Evolutionary conservation across 2,113 vertebrate species (phyloP).

Genomic region (Corythaixoides concolor): DNA sequence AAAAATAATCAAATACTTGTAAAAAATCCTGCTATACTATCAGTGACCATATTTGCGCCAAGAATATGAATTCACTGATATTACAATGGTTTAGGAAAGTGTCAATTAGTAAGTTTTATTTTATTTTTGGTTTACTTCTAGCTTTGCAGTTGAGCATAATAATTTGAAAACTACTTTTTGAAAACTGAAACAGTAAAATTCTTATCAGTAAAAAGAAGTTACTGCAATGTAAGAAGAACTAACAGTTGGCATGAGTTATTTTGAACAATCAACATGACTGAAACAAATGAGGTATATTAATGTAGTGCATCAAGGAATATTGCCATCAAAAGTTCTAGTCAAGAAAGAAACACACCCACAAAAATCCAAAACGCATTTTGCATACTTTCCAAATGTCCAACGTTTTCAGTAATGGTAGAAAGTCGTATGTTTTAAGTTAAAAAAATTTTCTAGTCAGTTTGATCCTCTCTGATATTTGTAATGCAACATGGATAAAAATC

Average conservation of each 20-base stretch:
- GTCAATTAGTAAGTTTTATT: background rate
- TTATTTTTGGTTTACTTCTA: background rate
- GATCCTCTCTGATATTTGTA: slow-evolving; percentile 55
- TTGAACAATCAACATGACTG: background rate
- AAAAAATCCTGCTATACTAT: background rate
- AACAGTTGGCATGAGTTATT: background rate
- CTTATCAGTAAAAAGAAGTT: background rate
- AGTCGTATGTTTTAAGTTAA: background rate
- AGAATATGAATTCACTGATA: background rate
- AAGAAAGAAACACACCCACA: background rate
- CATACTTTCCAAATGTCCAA: background rate
- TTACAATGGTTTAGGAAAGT: background rate
- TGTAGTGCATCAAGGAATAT: background rate
- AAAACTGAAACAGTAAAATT: background rate
- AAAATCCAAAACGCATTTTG: background rate
- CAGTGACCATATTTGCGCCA: background rate
- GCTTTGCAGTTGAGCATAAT: background rate
- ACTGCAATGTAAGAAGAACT: background rate
- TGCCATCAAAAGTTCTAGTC: slow-evolving; percentile 4
- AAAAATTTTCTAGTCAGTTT: slow-evolving; percentile 68
- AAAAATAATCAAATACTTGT: background rate
- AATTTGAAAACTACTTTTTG: background rate
- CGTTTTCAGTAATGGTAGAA: background rate
- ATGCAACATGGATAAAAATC: slow-evolving; percentile 16
- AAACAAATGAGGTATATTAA: background rate